Evolutionary conservation across 1,140 invertebrate genomes (phyloP), one percentile per base, ranked within the genome.

Genomic region (Paramacrobiotus metropolitanus): DNA sequence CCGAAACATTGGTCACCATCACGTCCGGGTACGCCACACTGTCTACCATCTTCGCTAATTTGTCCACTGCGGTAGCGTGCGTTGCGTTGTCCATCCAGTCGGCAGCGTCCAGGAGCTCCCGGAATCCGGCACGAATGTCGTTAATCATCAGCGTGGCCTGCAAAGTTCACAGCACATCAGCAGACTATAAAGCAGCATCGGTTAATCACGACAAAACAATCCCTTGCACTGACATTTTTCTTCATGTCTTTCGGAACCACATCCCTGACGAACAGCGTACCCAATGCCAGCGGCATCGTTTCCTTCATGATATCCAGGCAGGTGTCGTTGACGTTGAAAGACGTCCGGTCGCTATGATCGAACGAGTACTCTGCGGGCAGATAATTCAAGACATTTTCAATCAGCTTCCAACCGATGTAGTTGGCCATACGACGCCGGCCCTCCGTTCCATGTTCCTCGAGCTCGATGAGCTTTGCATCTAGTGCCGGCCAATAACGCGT

Each of bases 31-130:
- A 55, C 4, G 15, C 48, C 15, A 55, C 24, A 28, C 15, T 20
- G 48, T 15, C 28, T 4, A 55, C 15, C 48, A 55, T 55, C 28
- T 4, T 9, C 4, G 4, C 24, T 9, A 55, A 24, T 24, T 55
- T 55, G 15, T 55, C 15, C 15, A 55, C 4, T 15, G 48, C 48
- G 4, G 48, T 28, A 9, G 15, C 24, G 4, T 9, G 15, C 15
- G 48, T 55, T 4, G 9, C 48, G 48, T 55, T 55, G 48, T 55
- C 48, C 48, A 55, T 55, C 48, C 48, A 55, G 4, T 4, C 28
- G 15, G 48, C 48, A 15, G 9, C 48, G 9, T 28, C 15, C 15
- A 55, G 24, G 15, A 55, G 24, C 15, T 28, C 48, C 9, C 24
- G 48, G 28, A 55, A 55, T 4, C 15, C 48, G 48, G 15, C 24